These are phyloP conservation scores for Rousettus leschenaultii DNA, from an alignment of 2,113 vertebrate genomes.

Conservation along the genomic window DNA sequence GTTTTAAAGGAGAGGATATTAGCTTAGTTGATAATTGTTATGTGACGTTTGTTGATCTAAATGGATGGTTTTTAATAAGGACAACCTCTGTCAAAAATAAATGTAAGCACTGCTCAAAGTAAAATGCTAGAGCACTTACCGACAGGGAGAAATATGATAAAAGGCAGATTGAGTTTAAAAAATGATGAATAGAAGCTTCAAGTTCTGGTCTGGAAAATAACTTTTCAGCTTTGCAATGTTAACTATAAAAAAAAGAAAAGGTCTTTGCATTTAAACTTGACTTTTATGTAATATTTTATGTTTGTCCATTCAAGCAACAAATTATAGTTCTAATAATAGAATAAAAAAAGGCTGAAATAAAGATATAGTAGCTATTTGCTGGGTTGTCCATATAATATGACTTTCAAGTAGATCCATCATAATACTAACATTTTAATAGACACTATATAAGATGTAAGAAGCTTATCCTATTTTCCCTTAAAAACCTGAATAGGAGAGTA, in stretches of 20 bases:
- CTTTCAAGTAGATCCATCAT: not conserved
- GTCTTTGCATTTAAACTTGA: slow-evolving; percentile 38
- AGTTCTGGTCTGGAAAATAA: slow-evolving; percentile 66
- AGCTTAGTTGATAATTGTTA: slow-evolving; percentile 66
- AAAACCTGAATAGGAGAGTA: not conserved
- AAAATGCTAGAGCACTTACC: slow-evolving; percentile 36
- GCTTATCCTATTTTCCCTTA: not conserved
- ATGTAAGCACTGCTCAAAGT: slow-evolving; percentile 58
- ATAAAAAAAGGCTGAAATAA: slow-evolving; percentile 5
- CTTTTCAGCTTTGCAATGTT: slow-evolving; percentile 38
- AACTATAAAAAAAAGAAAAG: slow-evolving; percentile 16
- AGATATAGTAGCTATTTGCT: not conserved
- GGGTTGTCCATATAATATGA: not conserved
- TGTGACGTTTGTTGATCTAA: slow-evolving; percentile 76
- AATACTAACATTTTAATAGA: not conserved
- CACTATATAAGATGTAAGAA: not conserved
- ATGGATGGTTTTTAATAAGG: slow-evolving; percentile 74
- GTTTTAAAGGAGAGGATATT: slow-evolving; percentile 58
- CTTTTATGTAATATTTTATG: slow-evolving; percentile 45
- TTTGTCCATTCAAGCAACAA: slow-evolving; percentile 50
- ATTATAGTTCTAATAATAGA: slow-evolving; percentile 44
- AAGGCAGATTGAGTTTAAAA: slow-evolving; percentile 60
- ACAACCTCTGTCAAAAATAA: slow-evolving; percentile 74
- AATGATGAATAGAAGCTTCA: slow-evolving; percentile 71
- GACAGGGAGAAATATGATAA: slow-evolving; percentile 58